Conservation (phyloP, 1,140 invertebrate genomes). For the Delia radicum region DNA sequence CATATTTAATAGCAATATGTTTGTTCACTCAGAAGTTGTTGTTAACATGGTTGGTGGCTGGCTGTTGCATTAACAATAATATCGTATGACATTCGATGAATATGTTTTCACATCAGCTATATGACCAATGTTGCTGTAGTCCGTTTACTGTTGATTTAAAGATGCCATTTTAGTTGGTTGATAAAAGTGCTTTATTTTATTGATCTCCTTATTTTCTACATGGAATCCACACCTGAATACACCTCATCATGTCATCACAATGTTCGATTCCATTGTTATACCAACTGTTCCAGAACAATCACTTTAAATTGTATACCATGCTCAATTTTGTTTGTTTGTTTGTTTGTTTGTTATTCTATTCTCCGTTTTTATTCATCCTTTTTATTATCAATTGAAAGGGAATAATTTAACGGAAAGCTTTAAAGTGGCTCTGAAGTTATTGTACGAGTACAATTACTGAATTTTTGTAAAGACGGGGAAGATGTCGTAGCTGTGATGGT, state of each 20-base stretch:
- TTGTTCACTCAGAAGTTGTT: constrained; percentile 9
- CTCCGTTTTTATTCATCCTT: neutral
- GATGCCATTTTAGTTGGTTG: neutral
- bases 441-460: neutral
- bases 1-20: constrained; percentile 29
- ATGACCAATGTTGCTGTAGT: neutral
- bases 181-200: neutral
- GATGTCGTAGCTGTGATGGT: neutral
- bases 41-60: neutral
- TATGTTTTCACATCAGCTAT: neutral
- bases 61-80: too few species aligned
- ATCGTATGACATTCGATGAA: too few species aligned
- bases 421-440: constrained; percentile 10
- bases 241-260: neutral
- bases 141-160: neutral
- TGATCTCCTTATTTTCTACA: neutral
- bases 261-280: neutral
- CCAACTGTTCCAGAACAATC: neutral
- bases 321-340: neutral
- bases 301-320: neutral
- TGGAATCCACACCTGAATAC: neutral
- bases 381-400: neutral
- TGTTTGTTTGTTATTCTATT: neutral
- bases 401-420: neutral
- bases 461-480: neutral